A percentile compares a stretch with the other conserved stretches of the same genome.
Evolutionary conservation across 1,140 invertebrate species (phyloP).

Genomic region (Drosophila micromelanica): DNA sequence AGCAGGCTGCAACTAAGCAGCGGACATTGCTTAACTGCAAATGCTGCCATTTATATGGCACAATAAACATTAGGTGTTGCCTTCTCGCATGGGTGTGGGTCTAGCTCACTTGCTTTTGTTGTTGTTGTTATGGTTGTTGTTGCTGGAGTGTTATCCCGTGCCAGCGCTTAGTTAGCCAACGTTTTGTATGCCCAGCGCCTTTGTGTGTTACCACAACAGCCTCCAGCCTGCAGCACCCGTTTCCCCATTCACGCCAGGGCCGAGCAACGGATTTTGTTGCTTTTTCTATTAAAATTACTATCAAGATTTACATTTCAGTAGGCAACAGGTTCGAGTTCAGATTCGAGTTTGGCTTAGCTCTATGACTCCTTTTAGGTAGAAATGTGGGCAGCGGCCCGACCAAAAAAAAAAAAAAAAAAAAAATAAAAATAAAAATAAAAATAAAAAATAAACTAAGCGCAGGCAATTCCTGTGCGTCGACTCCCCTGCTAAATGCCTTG

Average conservation of each 20-base stretch:
- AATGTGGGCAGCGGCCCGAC: conserved; percentile 58
- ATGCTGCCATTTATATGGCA: conserved; percentile 81
- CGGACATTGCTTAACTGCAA: conserved; percentile 76
- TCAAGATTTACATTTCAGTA: conserved; percentile 84
- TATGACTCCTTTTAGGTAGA: conserved; percentile 65
- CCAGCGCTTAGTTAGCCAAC: conserved; percentile 75
- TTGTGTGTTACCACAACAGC: conserved; percentile 29
- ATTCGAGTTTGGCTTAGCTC: conserved; percentile 12
- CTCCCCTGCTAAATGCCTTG: conserved; percentile 51
- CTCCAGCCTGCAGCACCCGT: background rate
- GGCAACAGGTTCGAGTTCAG: conserved; percentile 71
- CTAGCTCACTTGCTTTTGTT: conserved; percentile 5
- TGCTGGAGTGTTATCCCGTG: conserved; percentile 74
- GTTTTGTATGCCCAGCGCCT: conserved; percentile 73
- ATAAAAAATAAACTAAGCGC: background rate
- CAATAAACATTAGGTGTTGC: conserved; percentile 81
- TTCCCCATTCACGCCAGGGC: conserved; percentile 32
- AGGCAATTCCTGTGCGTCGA: conserved; percentile 11
- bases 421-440: conserved; percentile 3
- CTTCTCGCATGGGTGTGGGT: conserved; percentile 64
- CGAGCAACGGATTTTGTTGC: conserved; percentile 68
- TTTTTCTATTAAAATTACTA: conserved; percentile 84
- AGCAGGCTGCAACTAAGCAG: conserved; percentile 51
- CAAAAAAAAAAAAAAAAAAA: conserved; percentile 3
- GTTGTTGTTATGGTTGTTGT: conserved; percentile 17